Percentiles rank a stretch among this genome's conserved stretches.
phyloP scores from a whole-genome alignment of 2,888 invertebrate genomes.

The Orthosia incerta region DNA sequence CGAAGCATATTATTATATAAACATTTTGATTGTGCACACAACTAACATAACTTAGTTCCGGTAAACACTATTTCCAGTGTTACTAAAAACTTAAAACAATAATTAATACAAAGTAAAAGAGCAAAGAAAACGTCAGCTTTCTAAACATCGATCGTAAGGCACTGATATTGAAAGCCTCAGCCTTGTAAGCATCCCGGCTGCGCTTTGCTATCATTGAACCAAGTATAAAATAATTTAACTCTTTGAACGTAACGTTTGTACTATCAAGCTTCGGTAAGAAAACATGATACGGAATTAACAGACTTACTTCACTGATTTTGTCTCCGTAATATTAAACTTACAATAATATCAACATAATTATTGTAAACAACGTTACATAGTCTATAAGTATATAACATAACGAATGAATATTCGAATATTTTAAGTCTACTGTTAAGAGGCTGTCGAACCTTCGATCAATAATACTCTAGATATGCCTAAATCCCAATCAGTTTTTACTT shows the following conservation, averaged over 20 bases:
- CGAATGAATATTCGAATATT: slow-evolving; percentile 47
- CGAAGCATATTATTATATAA: slow-evolving; percentile 53
- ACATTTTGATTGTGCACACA: slow-evolving; percentile 61
- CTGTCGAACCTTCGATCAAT: slow-evolving; percentile 4
- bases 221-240: slow-evolving; percentile 40
- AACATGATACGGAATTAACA: slow-evolving; percentile 40
- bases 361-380: slow-evolving; percentile 63
- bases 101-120: slow-evolving; percentile 44
- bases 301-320: slow-evolving; percentile 62
- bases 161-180: slow-evolving; percentile 73
- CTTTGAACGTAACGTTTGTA: slow-evolving; percentile 68
- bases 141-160: slow-evolving; percentile 76
- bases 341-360: slow-evolving; percentile 54
- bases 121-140: slow-evolving; percentile 52
- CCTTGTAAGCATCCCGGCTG: slow-evolving; percentile 42
- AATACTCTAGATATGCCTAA: too few relatives aligned
- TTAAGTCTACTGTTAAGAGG: slow-evolving; percentile 31
- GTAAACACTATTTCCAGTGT: slow-evolving; percentile 55
- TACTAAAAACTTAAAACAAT: slow-evolving; percentile 60
- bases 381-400: slow-evolving; percentile 63
- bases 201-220: slow-evolving; percentile 38
- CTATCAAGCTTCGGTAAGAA: slow-evolving; percentile 64
- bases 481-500: too few relatives aligned
- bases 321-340: slow-evolving; percentile 66
- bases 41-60: slow-evolving; percentile 61